These are phyloP conservation scores for Riptortus pedestris DNA, from an alignment of 1,140 invertebrate species.

Conservation along the genomic window DNA sequence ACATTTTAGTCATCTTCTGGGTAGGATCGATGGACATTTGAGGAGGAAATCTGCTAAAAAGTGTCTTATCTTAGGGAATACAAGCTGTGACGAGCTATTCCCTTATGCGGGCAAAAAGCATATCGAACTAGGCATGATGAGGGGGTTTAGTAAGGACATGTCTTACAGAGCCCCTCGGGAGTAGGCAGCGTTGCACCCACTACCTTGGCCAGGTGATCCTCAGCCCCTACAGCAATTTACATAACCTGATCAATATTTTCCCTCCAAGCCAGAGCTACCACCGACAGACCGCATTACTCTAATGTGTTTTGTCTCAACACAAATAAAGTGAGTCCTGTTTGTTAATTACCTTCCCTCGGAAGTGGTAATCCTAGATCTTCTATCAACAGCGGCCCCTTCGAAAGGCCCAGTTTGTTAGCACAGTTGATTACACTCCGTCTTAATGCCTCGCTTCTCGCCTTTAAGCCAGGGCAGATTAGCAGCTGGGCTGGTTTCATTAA, in stretches of 20 bases:
- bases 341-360: conserved; percentile 8
- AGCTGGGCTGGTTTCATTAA: not conserved
- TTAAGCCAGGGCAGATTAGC: not conserved
- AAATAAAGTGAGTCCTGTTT: conserved; percentile 7
- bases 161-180: too few relatives aligned
- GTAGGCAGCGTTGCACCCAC: too few relatives aligned
- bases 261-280: not conserved
- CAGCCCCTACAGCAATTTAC: not conserved
- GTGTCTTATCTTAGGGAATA: too few relatives aligned
- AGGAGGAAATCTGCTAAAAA: too few relatives aligned
- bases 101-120: too few relatives aligned
- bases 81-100: too few relatives aligned
- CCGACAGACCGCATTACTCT: not conserved
- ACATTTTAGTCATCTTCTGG: too few relatives aligned
- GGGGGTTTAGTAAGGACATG: too few relatives aligned
- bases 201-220: conserved; percentile 11
- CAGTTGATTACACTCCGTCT: conserved; percentile 6
- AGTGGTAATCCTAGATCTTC: conserved; percentile 11
- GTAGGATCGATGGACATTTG: too few relatives aligned
- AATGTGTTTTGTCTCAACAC: conserved; percentile 12
- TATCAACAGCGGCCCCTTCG: not conserved
- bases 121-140: too few relatives aligned
- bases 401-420: not conserved
- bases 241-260: not conserved
- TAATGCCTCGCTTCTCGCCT: not conserved